These are phyloP conservation scores for Girardia tigrina DNA, from an alignment of 2,888 invertebrate species.

Conservation along the genomic window DNA sequence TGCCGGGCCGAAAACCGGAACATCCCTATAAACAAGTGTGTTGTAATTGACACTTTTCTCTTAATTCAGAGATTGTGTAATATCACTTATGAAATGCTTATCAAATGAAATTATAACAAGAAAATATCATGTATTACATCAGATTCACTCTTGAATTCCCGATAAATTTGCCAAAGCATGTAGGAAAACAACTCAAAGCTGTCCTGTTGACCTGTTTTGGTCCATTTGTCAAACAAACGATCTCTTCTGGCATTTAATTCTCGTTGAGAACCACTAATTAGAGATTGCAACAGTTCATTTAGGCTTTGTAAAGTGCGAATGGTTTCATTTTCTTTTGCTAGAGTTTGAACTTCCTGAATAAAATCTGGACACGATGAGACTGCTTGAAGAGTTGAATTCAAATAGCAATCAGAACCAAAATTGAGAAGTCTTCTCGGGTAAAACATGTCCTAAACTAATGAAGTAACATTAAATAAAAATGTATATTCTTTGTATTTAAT, in stretches of 20 bases:
- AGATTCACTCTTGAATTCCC: background rate
- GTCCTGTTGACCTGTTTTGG: background rate
- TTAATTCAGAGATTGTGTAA: too few species aligned
- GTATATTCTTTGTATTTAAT: too few species aligned
- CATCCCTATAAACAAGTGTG: too few species aligned
- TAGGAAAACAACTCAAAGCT: background rate
- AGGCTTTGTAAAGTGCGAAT: background rate
- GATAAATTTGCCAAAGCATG: background rate
- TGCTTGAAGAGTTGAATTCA: background rate
- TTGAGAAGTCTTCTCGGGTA: background rate
- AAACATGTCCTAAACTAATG: too few species aligned
- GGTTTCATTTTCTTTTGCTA: background rate
- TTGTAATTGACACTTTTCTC: too few species aligned
- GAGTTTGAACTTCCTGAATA: background rate
- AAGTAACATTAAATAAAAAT: too few species aligned
- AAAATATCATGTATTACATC: too few species aligned
- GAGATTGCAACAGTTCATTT: background rate
- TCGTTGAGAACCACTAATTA: background rate
- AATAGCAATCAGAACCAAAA: background rate
- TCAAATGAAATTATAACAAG: too few species aligned
- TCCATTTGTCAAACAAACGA: background rate
- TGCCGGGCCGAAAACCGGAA: too few species aligned
- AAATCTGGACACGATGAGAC: background rate
- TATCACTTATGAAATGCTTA: too few species aligned
- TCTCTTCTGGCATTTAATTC: background rate